Conservation (phyloP, 2,888 invertebrate genomes). For the Parnassius orleans region DNA sequence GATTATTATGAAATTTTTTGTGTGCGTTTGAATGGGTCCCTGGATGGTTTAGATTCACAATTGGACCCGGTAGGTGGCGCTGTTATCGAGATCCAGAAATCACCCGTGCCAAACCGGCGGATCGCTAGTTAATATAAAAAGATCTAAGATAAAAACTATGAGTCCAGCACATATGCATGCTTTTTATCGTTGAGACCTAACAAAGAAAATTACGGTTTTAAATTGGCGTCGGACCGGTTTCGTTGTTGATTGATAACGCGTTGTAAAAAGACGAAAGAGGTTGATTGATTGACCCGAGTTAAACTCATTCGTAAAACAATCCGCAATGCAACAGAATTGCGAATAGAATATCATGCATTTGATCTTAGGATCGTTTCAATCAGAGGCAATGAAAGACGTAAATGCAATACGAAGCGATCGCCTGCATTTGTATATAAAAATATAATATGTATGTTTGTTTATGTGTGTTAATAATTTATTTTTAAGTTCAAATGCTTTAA, state of each 20-base stretch:
- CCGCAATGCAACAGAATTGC: constrained; percentile 4
- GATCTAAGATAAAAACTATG: neutral
- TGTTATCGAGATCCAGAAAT: no score
- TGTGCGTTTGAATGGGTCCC: no score
- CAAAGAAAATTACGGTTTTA: neutral
- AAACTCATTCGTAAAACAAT: constrained; percentile 8
- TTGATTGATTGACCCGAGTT: constrained; percentile 11
- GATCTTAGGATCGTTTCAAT: constrained; percentile 31
- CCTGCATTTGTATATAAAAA: neutral
- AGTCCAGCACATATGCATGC: neutral
- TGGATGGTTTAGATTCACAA: no score
- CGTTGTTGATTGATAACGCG: constrained; percentile 2
- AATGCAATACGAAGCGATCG: neutral
- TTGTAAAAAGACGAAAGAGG: constrained; percentile 8
- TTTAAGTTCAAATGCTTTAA: no score
- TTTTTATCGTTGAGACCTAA: neutral
- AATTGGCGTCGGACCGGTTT: constrained; percentile 5
- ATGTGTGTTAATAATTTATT: no score
- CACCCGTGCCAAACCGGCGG: no score
- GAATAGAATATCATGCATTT: constrained; percentile 24
- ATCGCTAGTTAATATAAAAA: no score
- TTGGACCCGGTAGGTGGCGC: no score
- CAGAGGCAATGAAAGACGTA: constrained; percentile 14
- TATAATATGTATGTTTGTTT: no score
- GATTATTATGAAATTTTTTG: no score